Percentiles rank a stretch among this genome's conserved stretches.
Evolutionary conservation across 1,140 invertebrate species (phyloP).

Genomic region (Oppia nitens): DNA sequence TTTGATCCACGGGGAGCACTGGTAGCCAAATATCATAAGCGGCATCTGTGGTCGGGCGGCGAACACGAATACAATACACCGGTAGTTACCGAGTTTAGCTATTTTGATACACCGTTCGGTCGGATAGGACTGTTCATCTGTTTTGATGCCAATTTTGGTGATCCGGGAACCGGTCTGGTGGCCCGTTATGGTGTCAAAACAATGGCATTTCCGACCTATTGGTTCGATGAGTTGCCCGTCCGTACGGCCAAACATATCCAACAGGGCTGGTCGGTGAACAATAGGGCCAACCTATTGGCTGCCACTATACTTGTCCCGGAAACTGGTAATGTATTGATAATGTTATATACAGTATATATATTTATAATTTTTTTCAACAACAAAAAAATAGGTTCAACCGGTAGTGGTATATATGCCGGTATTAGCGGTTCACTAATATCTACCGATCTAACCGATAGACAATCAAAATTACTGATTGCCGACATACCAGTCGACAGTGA

Average conservation of each 20-base stretch:
- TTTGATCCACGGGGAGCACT: slow-evolving; percentile 43
- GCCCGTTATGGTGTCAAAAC: slow-evolving; percentile 39
- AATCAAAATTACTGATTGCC: slow-evolving; percentile 1
- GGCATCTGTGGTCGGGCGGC: slow-evolving; percentile 46
- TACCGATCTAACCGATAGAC: not conserved
- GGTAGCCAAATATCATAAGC: slow-evolving; percentile 51
- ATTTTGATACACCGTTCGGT: slow-evolving; percentile 36
- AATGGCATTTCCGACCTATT: slow-evolving; percentile 49
- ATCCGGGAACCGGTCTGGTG: slow-evolving; percentile 38
- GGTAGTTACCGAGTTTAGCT: slow-evolving; percentile 32
- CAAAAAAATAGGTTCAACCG: slow-evolving; percentile 8
- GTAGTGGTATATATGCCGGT: slow-evolving; percentile 20
- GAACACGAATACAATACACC: slow-evolving; percentile 37
- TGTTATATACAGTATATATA: not conserved
- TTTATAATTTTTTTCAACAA: too few relatives aligned
- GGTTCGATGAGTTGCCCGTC: slow-evolving; percentile 53
- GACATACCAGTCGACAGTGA: not conserved
- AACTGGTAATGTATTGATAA: not conserved
- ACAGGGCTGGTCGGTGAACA: slow-evolving; percentile 34
- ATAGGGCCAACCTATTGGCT: slow-evolving; percentile 38
- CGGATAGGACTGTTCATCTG: slow-evolving; percentile 55
- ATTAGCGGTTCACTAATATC: not conserved
- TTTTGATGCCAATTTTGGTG: slow-evolving; percentile 51
- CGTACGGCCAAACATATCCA: slow-evolving; percentile 36
- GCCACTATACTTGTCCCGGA: slow-evolving; percentile 35